Evolutionary conservation across 2,797 vertebrate genomes (phyloP).

Genomic region (Pseudochaenichthys georgianus): DNA sequence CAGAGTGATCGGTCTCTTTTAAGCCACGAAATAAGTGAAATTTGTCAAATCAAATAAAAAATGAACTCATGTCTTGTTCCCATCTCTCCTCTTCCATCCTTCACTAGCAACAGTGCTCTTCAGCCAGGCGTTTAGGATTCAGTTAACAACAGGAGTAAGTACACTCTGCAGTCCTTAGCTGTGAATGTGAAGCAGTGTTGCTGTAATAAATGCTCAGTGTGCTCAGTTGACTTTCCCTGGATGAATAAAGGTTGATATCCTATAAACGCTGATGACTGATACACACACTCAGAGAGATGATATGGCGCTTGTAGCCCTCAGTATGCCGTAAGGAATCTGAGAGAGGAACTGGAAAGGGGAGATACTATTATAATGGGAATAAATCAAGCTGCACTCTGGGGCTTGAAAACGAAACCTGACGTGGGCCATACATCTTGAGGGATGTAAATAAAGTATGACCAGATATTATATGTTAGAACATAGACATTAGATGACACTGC

Average conservation of each 20-base stretch:
- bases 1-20: neutral
- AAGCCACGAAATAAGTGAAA: slow-evolving; percentile 3
- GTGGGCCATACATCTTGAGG: slow-evolving; percentile 64
- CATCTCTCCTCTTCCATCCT: neutral
- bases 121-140: slow-evolving; percentile 11
- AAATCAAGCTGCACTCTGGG: slow-evolving; percentile 66
- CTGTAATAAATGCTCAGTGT: slow-evolving; percentile 33
- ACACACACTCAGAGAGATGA: slow-evolving; percentile 69
- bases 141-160: neutral
- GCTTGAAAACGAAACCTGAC: slow-evolving; percentile 69
- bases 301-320: slow-evolving; percentile 45
- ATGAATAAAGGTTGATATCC: slow-evolving; percentile 60
- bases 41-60: neutral
- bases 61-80: neutral
- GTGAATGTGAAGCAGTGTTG: slow-evolving; percentile 14
- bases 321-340: slow-evolving; percentile 47
- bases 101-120: neutral
- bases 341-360: slow-evolving; percentile 60
- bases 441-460: slow-evolving; percentile 68
- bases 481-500: slow-evolving; percentile 48
- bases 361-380: slow-evolving; percentile 72
- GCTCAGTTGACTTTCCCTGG: slow-evolving; percentile 48
- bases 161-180: slow-evolving; percentile 6
- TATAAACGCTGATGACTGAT: slow-evolving; percentile 67
- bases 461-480: slow-evolving; percentile 67